Base-by-base conservation (phyloP, 2,113 vertebrate genomes). In the Callipepla californica region DNA sequence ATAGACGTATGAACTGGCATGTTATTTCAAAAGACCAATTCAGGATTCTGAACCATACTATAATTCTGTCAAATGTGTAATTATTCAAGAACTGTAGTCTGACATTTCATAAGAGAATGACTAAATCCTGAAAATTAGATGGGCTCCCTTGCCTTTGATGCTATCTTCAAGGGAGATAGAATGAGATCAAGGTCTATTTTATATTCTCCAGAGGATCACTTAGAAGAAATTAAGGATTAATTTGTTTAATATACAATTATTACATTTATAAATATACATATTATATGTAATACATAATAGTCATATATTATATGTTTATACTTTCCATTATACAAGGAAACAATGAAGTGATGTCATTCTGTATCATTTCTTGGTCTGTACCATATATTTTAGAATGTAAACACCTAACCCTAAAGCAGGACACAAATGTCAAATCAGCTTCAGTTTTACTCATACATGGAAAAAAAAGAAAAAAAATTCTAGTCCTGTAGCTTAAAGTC, bases 41-140 rank as follows among this genome's bases (percentile, higher is more conserved):
- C 44, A 48, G 53, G 10, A 68, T 91, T 59, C 36, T 77, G 53
- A n/a, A 42, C 25, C 6, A 45, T 25, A 26, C 13, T 48, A 4
- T 59, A 28, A 90, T 84, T 92, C 92, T 94, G 66, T 55, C 87
- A 90, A 89, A 93, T 82, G 26, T 73, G 47, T 84, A 90, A 55
- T 80, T 90, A 45, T 91, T 92, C 89, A 65, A 93, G 92, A 95
- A 82, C 28, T 19, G 30, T 17, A 10, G 70, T 69, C 55, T 78
- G 77, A 84, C 53, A 90, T 83, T 57, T 36, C 66, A 34, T 75
- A 70, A 73, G 34, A 62, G 61, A 23, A 25, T 83, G 80, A 91
- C n/a, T 23, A 75, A 40, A 86, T 30, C 32, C 44, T 15, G 5
- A 36, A 47, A 68, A 4, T 51, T 62, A 86, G 70, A 80, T 36